These are phyloP conservation scores for Sebastiscus albofasciatus DNA, from an alignment of 2,797 vertebrate species.

Conservation along the genomic window DNA sequence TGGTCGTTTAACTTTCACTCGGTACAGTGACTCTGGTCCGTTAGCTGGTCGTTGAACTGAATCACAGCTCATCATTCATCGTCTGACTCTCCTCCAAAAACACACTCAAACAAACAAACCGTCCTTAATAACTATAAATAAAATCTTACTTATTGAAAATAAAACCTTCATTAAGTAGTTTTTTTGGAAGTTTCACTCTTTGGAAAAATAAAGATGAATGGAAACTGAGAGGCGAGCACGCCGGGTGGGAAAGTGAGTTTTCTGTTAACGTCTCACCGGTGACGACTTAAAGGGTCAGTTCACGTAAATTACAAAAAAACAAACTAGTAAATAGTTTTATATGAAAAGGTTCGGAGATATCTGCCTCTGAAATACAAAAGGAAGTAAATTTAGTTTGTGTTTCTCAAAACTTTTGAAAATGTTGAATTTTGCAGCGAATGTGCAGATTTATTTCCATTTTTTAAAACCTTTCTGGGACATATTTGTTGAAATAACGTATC, in stretches of 20 bases:
- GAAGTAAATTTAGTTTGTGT: not conserved
- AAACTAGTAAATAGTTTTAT: not conserved
- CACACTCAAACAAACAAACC: not conserved
- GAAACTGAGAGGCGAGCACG: constrained; percentile 9
- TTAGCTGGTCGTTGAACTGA: constrained; percentile 30
- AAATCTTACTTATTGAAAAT: not conserved
- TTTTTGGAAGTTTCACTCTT: constrained; percentile 45
- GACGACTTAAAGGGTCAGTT: constrained; percentile 23
- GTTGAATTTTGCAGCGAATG: too few species aligned
- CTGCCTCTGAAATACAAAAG: not conserved
- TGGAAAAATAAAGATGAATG: constrained; percentile 21
- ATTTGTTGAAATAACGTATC: not conserved
- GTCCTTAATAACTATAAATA: not conserved
- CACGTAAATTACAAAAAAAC: not conserved
- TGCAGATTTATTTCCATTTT: too few species aligned
- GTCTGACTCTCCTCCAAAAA: constrained; percentile 2
- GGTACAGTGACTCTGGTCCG: constrained; percentile 33
- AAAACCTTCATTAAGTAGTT: not conserved
- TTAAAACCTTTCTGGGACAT: not conserved
- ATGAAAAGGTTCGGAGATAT: not conserved
- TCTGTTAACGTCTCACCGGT: not conserved
- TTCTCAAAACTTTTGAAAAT: not conserved
- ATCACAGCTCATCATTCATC: not conserved
- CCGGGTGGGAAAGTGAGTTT: not conserved
- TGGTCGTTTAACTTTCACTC: not conserved